Evolutionary conservation across 2,888 invertebrate genomes (phyloP).

Genomic region (Tortrix viridana): DNA sequence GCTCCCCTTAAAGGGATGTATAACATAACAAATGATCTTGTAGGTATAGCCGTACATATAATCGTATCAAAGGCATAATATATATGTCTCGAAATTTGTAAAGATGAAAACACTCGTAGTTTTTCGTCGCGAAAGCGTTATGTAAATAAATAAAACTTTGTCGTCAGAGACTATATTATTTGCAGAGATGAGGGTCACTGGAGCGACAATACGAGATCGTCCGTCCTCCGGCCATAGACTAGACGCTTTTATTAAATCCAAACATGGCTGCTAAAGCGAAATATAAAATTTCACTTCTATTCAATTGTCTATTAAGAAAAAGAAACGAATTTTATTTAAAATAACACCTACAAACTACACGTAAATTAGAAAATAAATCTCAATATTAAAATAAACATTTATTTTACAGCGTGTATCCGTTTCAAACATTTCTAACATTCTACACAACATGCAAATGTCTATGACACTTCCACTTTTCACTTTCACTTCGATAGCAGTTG

Average conservation of each 20-base stretch:
- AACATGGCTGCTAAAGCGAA: conserved; percentile 4
- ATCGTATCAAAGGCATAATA: not conserved
- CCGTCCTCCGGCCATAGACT: conserved; percentile 16
- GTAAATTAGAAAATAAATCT: conserved; percentile 28
- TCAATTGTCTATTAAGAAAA: no score
- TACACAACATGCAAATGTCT: conserved; percentile 25
- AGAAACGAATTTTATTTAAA: not conserved
- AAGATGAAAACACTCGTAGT: not conserved
- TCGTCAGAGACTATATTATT: conserved; percentile 16
- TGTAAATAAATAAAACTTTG: conserved; percentile 21
- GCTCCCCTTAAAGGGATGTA: no score
- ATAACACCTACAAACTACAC: conserved; percentile 7
- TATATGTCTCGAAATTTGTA: not conserved
- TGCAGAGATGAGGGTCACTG: conserved; percentile 21
- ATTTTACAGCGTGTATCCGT: conserved; percentile 26
- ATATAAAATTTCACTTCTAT: no score
- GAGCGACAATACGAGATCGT: conserved; percentile 12
- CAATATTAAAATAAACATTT: conserved; percentile 23
- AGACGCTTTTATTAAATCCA: conserved; percentile 13
- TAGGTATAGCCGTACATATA: not conserved
- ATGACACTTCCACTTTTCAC: conserved; percentile 32
- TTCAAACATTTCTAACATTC: conserved; percentile 26
- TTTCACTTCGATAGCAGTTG: conserved; percentile 27
- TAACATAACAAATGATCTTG: no score
- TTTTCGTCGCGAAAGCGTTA: conserved; percentile 1